Base-by-base conservation (phyloP, 2,888 invertebrate genomes). In the Lagria hirta region DNA sequence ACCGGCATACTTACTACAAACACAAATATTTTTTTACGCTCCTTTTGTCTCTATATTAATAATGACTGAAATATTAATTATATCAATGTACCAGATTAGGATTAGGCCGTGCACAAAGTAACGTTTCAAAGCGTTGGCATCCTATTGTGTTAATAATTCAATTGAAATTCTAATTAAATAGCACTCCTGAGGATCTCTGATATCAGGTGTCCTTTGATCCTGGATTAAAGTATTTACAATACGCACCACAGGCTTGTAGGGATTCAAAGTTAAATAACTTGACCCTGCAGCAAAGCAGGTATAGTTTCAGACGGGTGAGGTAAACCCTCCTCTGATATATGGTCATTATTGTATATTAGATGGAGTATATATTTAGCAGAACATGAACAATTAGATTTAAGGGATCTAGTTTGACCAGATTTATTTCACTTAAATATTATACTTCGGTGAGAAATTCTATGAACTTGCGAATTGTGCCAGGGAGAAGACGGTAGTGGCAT, bases 401-500 rank as follows among this genome's bases (percentile, higher is more conserved):
- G n/a, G n/a, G n/a, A n/a, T n/a, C n/a, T n/a, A n/a, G n/a, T n/a
- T n/a, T n/a, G n/a, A n/a, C n/a, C n/a, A n/a, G n/a, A n/a, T n/a
- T n/a, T n/a, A n/a, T n/a, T n/a, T n/a, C n/a, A n/a, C n/a, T n/a
- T n/a, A n/a, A n/a, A n/a, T n/a, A n/a, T n/a, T n/a, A n/a, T n/a
- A n/a, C n/a, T n/a, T n/a, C n/a, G n/a, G n/a, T 11, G 26, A 12
- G 26, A 26, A 26, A 11, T 6, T 7, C 8, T n/a, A 3, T 10
- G 12, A 6, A 12, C 26, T 26, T 11, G 7, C 11, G 7, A 43
- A 43, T 43, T 43, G 43, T 48, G 49, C 46, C 42, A 42, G 45
- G 42, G 50, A 44, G 43, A 45, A 44, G 49, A 48, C 38, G 46
- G 30, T 22, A 32, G 57, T 57, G 54, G 57, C n/a, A n/a, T 58